These are phyloP conservation scores for Saccostrea echinata DNA, from an alignment of 1,140 invertebrate species.

Conservation along the genomic window DNA sequence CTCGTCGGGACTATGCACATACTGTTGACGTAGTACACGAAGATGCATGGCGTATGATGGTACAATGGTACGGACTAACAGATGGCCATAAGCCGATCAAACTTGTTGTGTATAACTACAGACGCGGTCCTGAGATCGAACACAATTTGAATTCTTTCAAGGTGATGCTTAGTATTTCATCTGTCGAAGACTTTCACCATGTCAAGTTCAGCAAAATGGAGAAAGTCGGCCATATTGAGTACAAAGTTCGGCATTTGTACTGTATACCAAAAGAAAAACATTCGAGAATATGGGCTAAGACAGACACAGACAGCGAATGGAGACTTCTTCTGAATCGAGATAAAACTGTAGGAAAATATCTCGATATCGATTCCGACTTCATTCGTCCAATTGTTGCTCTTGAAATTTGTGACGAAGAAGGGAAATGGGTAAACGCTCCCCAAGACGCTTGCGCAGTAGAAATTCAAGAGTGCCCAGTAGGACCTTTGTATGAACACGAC, in stretches of 20 bases:
- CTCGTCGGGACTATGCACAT: conserved; percentile 74
- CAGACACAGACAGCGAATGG: conserved; percentile 74
- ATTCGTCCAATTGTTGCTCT: conserved; percentile 71
- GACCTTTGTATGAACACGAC: conserved; percentile 71
- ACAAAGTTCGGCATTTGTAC: conserved; percentile 71
- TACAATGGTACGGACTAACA: conserved; percentile 76
- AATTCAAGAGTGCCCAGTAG: conserved; percentile 61
- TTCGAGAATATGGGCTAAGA: conserved; percentile 73
- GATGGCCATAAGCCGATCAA: conserved; percentile 75
- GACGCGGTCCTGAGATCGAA: conserved; percentile 73
- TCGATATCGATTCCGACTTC: conserved; percentile 77
- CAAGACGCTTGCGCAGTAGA: conserved; percentile 52
- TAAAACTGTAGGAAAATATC: conserved; percentile 70
- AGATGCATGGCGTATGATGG: conserved; percentile 75
- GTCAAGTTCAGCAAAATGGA: conserved; percentile 77
- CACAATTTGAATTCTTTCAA: conserved; percentile 77
- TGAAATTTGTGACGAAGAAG: conserved; percentile 67
- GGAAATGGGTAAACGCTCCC: conserved; percentile 66
- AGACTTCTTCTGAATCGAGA: conserved; percentile 68
- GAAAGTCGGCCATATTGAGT: conserved; percentile 76
- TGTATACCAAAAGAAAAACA: conserved; percentile 61
- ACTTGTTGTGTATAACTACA: conserved; percentile 75
- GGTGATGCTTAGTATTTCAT: conserved; percentile 70
- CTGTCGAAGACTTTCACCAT: conserved; percentile 75
- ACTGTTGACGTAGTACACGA: conserved; percentile 76